Evolutionary conservation across 2,888 invertebrate genomes (phyloP).

Genomic region (Leptura quadrifasciata): DNA sequence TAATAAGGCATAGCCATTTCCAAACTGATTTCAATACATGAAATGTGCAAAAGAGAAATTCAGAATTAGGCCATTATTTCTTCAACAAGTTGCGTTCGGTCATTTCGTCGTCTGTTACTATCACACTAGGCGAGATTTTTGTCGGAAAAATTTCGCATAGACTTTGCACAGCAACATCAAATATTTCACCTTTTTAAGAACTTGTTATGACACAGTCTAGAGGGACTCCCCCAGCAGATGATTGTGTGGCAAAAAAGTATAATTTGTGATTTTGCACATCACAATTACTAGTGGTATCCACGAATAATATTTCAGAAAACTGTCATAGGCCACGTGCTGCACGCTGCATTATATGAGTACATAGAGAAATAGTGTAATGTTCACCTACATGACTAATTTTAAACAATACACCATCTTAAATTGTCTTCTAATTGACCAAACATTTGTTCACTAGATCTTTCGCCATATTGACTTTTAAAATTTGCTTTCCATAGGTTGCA

Average conservation of each 20-base stretch:
- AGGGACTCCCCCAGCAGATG: slow-evolving; percentile 39
- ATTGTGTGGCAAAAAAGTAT: slow-evolving; percentile 46
- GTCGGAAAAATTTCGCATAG: slow-evolving; percentile 35
- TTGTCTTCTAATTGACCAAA: slow-evolving; percentile 33
- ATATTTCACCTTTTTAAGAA: slow-evolving; percentile 28
- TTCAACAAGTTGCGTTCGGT: slow-evolving; percentile 36
- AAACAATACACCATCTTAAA: slow-evolving; percentile 21
- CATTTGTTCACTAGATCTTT: slow-evolving; percentile 38
- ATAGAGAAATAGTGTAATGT: slow-evolving; percentile 29
- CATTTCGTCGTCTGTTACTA: slow-evolving; percentile 47
- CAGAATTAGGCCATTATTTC: slow-evolving; percentile 42
- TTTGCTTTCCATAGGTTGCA: slow-evolving; percentile 33
- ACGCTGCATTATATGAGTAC: slow-evolving; percentile 32
- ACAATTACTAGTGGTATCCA: slow-evolving; percentile 38
- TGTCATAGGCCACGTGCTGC: background rate
- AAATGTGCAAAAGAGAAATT: slow-evolving; percentile 41
- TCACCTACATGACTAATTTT: slow-evolving; percentile 19
- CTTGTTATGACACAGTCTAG: slow-evolving; percentile 33
- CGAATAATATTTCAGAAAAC: slow-evolving; percentile 32
- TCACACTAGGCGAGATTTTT: slow-evolving; percentile 42
- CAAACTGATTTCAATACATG: slow-evolving; percentile 44
- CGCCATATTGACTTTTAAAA: slow-evolving; percentile 42
- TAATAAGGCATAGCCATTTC: slow-evolving; percentile 23
- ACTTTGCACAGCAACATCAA: slow-evolving; percentile 33
- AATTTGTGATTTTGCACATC: slow-evolving; percentile 43